Evolutionary conservation across 23 tunicate species (phyloP).

Genomic region (Botrylloides violaceus): DNA sequence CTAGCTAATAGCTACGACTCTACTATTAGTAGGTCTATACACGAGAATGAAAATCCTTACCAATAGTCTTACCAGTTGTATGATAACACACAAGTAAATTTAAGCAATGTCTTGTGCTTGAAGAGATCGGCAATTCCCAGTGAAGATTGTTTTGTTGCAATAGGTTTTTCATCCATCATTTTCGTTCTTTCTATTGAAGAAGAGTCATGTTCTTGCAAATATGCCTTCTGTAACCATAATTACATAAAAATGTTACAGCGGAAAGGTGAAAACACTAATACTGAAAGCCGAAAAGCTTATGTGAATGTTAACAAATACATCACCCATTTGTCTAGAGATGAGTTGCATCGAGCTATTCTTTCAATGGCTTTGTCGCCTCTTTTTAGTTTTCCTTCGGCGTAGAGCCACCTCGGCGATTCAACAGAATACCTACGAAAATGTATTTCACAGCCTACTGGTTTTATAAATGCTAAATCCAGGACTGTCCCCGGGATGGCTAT

Average conservation of each 20-base stretch:
- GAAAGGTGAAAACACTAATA: neutral
- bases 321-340: neutral
- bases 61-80: neutral
- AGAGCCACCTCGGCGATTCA: conserved; percentile 17
- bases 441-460: too few species aligned
- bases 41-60: too few species aligned
- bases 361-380: neutral
- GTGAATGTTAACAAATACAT: too few species aligned
- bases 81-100: neutral
- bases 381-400: neutral
- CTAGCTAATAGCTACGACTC: too few species aligned
- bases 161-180: neutral
- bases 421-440: too few species aligned
- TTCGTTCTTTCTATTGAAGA: neutral
- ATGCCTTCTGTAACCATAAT: too few species aligned
- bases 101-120: neutral
- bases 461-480: too few species aligned
- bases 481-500: too few species aligned
- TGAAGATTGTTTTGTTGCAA: neutral
- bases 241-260: neutral
- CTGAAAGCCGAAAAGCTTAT: neutral
- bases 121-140: neutral
- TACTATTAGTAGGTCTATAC: too few species aligned
- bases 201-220: neutral
- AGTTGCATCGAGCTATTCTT: conserved; percentile 3